Base-by-base conservation (phyloP, 2,113 vertebrate genomes). In the Zosterops japonicus region DNA sequence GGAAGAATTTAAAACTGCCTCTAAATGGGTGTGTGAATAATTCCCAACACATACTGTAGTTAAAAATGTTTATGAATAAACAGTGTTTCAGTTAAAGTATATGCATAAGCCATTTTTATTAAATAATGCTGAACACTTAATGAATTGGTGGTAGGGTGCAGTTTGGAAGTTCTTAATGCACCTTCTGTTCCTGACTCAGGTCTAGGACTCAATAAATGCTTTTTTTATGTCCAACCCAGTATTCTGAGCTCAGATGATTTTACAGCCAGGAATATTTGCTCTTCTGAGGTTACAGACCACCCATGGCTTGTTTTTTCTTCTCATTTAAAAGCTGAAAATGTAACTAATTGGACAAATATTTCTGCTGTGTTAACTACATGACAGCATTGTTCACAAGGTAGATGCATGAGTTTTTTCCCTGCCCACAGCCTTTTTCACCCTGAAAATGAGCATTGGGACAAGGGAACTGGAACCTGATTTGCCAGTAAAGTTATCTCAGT, bases 231-330 rank as follows among this genome's bases (percentile, higher is more conserved):
- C 94, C 95, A 91, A 56, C 90, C 86, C 94, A 89, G 92, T 96
- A 97, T 98, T 98, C 97, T 97, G 97, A 97, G 95, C 94, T 93
- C 92, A 79, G 96, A 94, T 97, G 93, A 96, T 97, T 97, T 97
- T 98, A 97, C 94, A 95, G 94, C 76, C 80, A 15, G 53, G 93
- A 83, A 67, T 98, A 97, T 98, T 98, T 98, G 95, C 97, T 96
- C 76, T 46, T 96, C 96, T 98, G 97, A 97, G 97, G 98, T 97
- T 97, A 93, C 78, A 47, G 97, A 96, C 97, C 98, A 98, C 98
- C 97, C 97, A 88, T 94, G 81, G 91, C 95, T 98, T 97, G 96
- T 88, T 96, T 97, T 95, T 95, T 81, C 76, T 96, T 91, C 90
- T 94, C 80, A 93, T 98, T 97, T 96, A 95, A 97, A 95, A 97